Percentiles rank a stretch among this genome's conserved stretches.
Conservation (phyloP, 2,888 invertebrate genomes). For the Caenorhabditis sp. region DNA sequence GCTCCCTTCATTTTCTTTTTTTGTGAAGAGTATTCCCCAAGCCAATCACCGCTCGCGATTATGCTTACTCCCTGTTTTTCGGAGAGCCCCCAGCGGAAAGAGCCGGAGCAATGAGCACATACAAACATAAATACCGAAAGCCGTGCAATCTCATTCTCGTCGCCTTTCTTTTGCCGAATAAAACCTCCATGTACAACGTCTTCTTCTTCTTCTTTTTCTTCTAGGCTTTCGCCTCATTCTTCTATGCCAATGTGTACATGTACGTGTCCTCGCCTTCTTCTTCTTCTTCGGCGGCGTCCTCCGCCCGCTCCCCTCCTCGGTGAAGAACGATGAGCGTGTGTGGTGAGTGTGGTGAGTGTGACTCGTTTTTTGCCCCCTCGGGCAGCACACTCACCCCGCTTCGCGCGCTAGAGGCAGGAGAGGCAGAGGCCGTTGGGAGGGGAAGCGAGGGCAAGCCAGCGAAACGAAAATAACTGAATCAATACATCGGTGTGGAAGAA, state of each 20-base stretch:
- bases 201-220: slow-evolving; percentile 1
- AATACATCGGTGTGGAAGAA: slow-evolving; percentile 47
- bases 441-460: slow-evolving; percentile 4
- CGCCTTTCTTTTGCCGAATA: slow-evolving; percentile 7
- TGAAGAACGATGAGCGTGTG: slow-evolving; percentile 19
- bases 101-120: not conserved
- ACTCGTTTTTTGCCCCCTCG: slow-evolving; percentile 23
- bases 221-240: not conserved
- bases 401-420: slow-evolving; percentile 14
- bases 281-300: not conserved
- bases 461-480: slow-evolving; percentile 65
- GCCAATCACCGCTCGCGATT: slow-evolving; percentile 12
- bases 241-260: slow-evolving; percentile 2
- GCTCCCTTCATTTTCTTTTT: not conserved
- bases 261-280: slow-evolving; percentile 7
- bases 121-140: slow-evolving; percentile 3
- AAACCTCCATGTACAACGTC: slow-evolving; percentile 20
- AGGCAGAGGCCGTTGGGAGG: slow-evolving; percentile 13
- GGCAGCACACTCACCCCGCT: slow-evolving; percentile 1
- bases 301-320: no score
- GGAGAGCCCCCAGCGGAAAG: not conserved
- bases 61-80: slow-evolving; percentile 30
- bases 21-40: not conserved
- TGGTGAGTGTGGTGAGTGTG: slow-evolving; percentile 25
- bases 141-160: slow-evolving; percentile 13